A percentile compares a stretch with the other conserved stretches of the same genome.
These are phyloP conservation scores for Uria aalge DNA, from an alignment of 2,113 vertebrate species.

Conservation along the genomic window DNA sequence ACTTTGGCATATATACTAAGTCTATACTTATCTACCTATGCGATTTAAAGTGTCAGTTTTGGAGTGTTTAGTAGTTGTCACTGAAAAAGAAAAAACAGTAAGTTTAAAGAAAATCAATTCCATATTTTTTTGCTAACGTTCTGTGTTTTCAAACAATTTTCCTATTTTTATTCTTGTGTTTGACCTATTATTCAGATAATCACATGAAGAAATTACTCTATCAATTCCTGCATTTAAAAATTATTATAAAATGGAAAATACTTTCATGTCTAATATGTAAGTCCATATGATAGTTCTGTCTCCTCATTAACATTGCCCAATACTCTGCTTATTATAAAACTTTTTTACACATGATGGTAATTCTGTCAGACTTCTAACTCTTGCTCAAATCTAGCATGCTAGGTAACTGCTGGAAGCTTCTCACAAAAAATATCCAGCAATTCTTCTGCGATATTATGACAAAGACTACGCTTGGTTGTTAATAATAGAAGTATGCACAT, in stretches of 20 bases:
- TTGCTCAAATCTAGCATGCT: not conserved
- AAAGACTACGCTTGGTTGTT: not conserved
- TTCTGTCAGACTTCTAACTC: not conserved
- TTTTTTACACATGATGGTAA: fast-evolving
- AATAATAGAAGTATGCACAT: not conserved
- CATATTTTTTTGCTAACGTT: not conserved
- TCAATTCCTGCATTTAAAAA: not conserved
- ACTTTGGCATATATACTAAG: not conserved
- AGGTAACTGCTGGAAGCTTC: not conserved
- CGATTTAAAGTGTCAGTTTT: not conserved
- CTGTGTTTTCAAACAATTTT: not conserved
- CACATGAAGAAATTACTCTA: not conserved
- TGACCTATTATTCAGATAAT: not conserved
- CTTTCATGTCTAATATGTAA: not conserved
- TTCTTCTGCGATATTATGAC: not conserved
- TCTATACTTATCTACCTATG: not conserved
- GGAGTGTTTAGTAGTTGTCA: not conserved
- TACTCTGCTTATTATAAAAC: not conserved
- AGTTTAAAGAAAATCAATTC: not conserved
- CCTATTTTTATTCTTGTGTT: not conserved
- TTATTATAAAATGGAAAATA: not conserved
- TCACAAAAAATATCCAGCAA: not conserved
- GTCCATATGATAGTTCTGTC: not conserved
- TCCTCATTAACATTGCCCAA: not conserved
- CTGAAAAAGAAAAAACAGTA: not conserved